phyloP scores from a whole-genome alignment of 2,888 invertebrate genomes.

The Pollenia labialis region DNA sequence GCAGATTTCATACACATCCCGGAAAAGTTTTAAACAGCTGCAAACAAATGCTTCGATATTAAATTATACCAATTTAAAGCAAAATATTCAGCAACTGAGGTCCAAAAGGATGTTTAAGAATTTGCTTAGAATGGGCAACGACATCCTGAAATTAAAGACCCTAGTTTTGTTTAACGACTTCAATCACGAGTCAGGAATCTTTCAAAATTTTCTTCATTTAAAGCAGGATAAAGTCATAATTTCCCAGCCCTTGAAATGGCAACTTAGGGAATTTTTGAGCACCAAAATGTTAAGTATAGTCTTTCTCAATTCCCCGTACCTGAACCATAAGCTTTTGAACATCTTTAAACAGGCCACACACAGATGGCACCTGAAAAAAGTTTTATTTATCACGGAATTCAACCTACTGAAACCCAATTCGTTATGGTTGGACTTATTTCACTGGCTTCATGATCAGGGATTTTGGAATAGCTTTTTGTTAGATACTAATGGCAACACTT shows the following conservation, averaged over 20 bases:
- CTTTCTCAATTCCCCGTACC: background rate
- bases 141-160: background rate
- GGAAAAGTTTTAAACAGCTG: too few relatives aligned
- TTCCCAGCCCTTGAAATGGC: background rate
- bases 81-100: too few relatives aligned
- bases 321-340: background rate
- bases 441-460: conserved; percentile 18
- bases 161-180: background rate
- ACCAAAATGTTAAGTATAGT: conserved; percentile 6
- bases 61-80: too few relatives aligned
- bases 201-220: background rate
- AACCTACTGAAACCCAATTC: background rate
- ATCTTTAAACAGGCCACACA: background rate
- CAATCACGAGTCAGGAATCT: background rate
- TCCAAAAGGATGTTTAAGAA: background rate
- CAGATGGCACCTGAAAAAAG: conserved; percentile 14
- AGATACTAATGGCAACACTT: too few relatives aligned
- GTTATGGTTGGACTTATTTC: background rate
- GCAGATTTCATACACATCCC: too few relatives aligned
- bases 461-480: conserved; percentile 12
- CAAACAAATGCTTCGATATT: too few relatives aligned
- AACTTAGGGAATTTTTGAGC: background rate
- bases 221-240: background rate
- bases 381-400: background rate
- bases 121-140: background rate